Evolutionary conservation across 1,140 invertebrate genomes (phyloP), one percentile per base, ranked within the genome.

Genomic region (Coptotermes formosanus): DNA sequence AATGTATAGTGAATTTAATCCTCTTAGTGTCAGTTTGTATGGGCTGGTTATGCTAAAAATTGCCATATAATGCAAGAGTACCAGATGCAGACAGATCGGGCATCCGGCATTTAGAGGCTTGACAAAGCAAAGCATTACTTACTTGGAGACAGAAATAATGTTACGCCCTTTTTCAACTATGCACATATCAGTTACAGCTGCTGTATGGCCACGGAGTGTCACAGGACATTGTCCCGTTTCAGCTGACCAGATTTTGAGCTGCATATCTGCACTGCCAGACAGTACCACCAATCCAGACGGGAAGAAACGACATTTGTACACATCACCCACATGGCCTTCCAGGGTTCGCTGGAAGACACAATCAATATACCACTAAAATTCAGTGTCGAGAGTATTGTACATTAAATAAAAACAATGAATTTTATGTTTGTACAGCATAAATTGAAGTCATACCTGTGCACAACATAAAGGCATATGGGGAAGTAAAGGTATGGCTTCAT

Each of bases 141-240:
- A 92, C 91, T 93, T 94, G 88, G 94, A 94, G 64, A 94, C 94
- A 75, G 95, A 95, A 43, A 96, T 90, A 44, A 96, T 90, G 91
- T 96, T 96, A 87, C 93, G 92, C 87, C 95, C 96, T 88, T 92
- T 92, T n/a, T 95, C 95, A 86, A 96, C 91, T 88, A 96, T 93
- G 48, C 90, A 92, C 85, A 94, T 90, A 90, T 95, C 95, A 75
- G 92, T 91, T 6, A 96, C 91, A 86, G 94, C 92, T 92, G 91
- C 93, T 85, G 89, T 93, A 88, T 96, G 95, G 2, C 95, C 95
- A 88, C 89, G 92, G 11, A 96, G 89, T 25, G 94, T 95, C 2
- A 94, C 93, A 82, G 94, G 94, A 91, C 94, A 95, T 43, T 92
- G 89, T 64, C 95, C 95, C 85, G 92, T 93, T 88, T 94, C 93